Evolutionary conservation across 2,797 vertebrate genomes (phyloP).

Genomic region (Centroberyx gerrardi): DNA sequence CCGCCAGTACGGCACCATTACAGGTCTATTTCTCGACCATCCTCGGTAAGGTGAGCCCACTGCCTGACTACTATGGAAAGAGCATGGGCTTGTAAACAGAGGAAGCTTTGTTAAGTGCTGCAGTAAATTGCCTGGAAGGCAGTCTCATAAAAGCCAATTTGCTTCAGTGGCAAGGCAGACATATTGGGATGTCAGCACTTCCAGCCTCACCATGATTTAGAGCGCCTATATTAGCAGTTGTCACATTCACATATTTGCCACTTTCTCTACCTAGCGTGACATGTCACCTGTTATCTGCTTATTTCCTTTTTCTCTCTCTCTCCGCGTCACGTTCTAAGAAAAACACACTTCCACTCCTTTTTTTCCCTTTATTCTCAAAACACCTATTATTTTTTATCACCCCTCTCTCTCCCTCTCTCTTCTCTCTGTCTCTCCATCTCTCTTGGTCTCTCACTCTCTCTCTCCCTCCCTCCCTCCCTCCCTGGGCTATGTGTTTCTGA

Average conservation of each 20-base stretch:
- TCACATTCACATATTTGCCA: constrained; percentile 58
- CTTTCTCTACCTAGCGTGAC: constrained; percentile 38
- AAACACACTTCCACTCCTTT: constrained; percentile 22
- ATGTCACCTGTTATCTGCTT: constrained; percentile 42
- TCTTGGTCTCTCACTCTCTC: constrained; percentile 11
- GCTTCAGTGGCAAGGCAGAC: constrained; percentile 67
- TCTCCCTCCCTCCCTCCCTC: constrained; percentile 30
- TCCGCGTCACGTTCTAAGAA: neutral
- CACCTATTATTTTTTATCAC: constrained; percentile 2
- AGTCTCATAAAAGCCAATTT: constrained; percentile 82
- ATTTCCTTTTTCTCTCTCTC: constrained; percentile 25
- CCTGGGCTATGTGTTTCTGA: constrained; percentile 66
- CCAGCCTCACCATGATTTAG: constrained; percentile 68
- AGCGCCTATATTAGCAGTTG: constrained; percentile 61
- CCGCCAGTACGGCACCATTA: constrained; percentile 13
- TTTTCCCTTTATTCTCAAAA: constrained; percentile 17
- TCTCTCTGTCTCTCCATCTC: constrained; percentile 16
- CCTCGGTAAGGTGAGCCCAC: constrained; percentile 46
- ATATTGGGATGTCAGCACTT: constrained; percentile 78
- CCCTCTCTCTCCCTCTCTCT: constrained; percentile 9
- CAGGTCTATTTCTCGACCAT: constrained; percentile 19
- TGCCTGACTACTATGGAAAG: constrained; percentile 64
- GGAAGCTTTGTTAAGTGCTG: constrained; percentile 80
- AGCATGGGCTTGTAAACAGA: constrained; percentile 72
- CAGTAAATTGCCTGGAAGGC: constrained; percentile 76